phyloP scores from a whole-genome alignment of 1,140 invertebrate species.

The Prorops nasuta region DNA sequence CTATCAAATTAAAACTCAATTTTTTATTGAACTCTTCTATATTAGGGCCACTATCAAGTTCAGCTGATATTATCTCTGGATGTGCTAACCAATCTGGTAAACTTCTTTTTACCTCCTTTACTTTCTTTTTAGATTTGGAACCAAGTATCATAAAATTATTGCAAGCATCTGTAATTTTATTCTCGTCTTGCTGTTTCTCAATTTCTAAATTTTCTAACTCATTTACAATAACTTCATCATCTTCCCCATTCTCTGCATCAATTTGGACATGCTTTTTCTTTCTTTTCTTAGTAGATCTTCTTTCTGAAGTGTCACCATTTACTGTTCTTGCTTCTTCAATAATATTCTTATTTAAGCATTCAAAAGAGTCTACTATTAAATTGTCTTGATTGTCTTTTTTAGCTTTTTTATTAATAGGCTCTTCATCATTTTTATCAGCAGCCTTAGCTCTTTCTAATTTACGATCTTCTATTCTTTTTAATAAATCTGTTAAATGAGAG shows the following conservation, averaged over 20 bases:
- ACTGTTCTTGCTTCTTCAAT: conserved; percentile 8
- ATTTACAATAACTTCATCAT: not conserved
- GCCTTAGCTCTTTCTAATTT: conserved; percentile 43
- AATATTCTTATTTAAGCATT: too few species aligned
- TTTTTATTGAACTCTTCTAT: conserved; percentile 62
- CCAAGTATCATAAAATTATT: conserved; percentile 42
- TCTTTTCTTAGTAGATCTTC: conserved; percentile 15
- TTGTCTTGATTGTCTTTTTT: conserved; percentile 3
- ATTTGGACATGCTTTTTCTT: conserved; percentile 11
- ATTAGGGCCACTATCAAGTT: conserved; percentile 64
- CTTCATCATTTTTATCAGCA: conserved; percentile 8
- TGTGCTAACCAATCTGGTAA: conserved; percentile 85
- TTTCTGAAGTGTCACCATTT: conserved; percentile 13
- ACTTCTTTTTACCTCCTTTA: conserved; percentile 63
- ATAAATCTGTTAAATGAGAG: conserved; percentile 59
- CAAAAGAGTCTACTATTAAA: not conserved
- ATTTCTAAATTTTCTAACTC: not conserved
- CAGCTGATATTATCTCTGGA: conserved; percentile 72
- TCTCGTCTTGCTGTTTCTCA: not conserved
- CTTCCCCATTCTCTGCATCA: conserved; percentile 15
- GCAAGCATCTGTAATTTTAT: not conserved
- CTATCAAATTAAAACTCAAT: conserved; percentile 64
- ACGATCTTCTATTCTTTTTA: conserved; percentile 61
- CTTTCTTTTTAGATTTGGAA: conserved; percentile 32
- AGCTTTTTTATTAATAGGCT: conserved; percentile 7